A percentile compares a stretch with the other conserved stretches of the same genome.
phyloP scores from a whole-genome alignment of 2,113 vertebrate species.

The Semicossyphus pulcher region DNA sequence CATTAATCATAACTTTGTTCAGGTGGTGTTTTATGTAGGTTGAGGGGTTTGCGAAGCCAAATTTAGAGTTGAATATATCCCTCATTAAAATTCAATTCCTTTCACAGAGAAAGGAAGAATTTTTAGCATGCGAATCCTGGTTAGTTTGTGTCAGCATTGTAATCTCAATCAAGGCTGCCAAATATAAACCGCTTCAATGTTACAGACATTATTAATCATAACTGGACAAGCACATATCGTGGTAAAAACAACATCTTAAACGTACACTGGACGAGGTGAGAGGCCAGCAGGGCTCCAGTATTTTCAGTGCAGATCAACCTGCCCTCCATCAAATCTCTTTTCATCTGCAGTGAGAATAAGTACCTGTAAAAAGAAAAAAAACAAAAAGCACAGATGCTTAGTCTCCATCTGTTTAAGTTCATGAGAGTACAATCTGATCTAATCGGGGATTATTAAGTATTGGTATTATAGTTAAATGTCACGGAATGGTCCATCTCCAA shows the following conservation, averaged over 20 bases:
- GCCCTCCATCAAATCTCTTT: constrained; percentile 92
- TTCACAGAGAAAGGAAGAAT: neutral
- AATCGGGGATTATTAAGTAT: neutral
- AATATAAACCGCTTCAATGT: neutral
- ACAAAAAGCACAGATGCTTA: constrained; percentile 3
- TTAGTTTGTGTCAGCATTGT: neutral
- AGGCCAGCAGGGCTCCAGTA: constrained; percentile 90
- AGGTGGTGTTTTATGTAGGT: too few relatives aligned
- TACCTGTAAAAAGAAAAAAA: constrained; percentile 84
- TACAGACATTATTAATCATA: neutral
- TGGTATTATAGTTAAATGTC: neutral
- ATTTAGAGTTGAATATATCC: too few relatives aligned
- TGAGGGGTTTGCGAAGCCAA: too few relatives aligned
- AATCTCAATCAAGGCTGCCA: neutral
- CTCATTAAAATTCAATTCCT: too few relatives aligned
- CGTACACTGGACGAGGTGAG: constrained; percentile 94
- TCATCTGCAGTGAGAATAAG: constrained; percentile 95
- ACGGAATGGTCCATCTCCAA: neutral
- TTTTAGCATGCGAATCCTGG: neutral
- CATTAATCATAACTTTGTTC: too few relatives aligned
- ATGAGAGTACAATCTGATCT: neutral
- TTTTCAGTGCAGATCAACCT: constrained; percentile 89
- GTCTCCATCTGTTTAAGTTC: neutral
- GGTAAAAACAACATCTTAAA: neutral
- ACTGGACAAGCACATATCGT: neutral